Conservation (phyloP, 2,888 invertebrate genomes). For the Xylota segnis region DNA sequence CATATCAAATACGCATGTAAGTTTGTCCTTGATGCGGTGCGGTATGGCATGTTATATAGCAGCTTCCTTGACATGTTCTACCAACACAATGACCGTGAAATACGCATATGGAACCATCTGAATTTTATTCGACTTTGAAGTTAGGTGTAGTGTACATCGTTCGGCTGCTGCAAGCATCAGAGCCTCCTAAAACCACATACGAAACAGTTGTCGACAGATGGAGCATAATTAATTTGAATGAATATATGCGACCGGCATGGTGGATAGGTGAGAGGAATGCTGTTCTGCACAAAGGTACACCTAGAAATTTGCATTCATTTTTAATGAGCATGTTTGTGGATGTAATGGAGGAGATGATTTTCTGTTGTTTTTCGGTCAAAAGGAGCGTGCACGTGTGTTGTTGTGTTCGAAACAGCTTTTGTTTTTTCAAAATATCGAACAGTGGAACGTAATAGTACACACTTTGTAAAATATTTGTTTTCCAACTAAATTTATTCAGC, state of each 20-base stretch:
- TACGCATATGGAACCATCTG: background rate
- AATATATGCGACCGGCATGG: background rate
- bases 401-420: background rate
- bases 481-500: background rate
- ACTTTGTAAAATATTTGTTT: background rate
- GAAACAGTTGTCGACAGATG: conserved; percentile 10
- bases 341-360: conserved; percentile 23
- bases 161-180: background rate
- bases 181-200: background rate
- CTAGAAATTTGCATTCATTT: conserved; percentile 29
- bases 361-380: conserved; percentile 18
- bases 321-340: conserved; percentile 31
- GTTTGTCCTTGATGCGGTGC: conserved; percentile 2
- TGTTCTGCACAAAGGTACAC: conserved; percentile 9
- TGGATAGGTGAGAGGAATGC: too few species aligned
- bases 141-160: background rate
- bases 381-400: background rate
- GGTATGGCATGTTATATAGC: background rate
- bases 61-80: conserved; percentile 18
- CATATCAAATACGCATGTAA: conserved; percentile 17
- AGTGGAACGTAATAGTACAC: background rate
- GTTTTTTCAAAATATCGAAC: background rate
- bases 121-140: background rate
- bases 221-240: conserved; percentile 25
- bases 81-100: conserved; percentile 9